Base-by-base conservation (phyloP, 2,888 invertebrate genomes). In the Steinernema scapterisci region DNA sequence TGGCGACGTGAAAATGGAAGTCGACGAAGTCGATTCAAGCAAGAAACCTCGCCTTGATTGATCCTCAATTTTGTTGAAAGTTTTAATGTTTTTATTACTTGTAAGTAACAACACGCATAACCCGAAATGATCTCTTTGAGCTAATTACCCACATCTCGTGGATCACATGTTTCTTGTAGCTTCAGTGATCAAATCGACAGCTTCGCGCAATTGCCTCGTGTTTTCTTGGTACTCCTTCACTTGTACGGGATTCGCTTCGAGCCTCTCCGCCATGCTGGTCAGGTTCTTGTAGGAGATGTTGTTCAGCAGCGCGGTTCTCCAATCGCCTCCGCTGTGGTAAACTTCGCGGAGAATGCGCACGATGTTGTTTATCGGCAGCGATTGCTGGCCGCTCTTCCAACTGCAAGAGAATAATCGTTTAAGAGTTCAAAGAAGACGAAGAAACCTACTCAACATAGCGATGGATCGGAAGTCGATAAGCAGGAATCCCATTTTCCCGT, bases 301-400 rank as follows among this genome's bases (percentile, higher is more conserved):
- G 31, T 80, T 79, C 19, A 77, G 74, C 16, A 85, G 70, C 3
- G 83, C 84, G 21, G 75, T 74, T n/a, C 74, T 70, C 85, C 85
- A 85, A 71, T 85, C 83, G n/a, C 85, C 84, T 7, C 81, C 80
- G 52, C 56, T 82, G 6, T 16, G 21, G 45, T 71, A 43, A 6
- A 80, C 81, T 27, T 81, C 75, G 0, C 81, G 78, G 16, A 85
- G 73, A 6, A 82, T 75, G 23, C 79, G 77, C 21, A 81, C 16
- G 19, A 81, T 72, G 73, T 82, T 83, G 16, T 81, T 77, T 43
- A 83, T 76, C 3, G 85, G 81, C 21, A 84, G 31, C 46, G 74
- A 75, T 73, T 79, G 76, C 1, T 79, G 81, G 27, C 85, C 85
- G 27, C 78, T 78, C 70, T 82, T 73, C 84, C 84, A 84, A 72